A percentile compares a stretch with the other conserved stretches of the same genome.
Conservation (phyloP, 2,888 invertebrate genomes). For the Andrena dorsata region DNA sequence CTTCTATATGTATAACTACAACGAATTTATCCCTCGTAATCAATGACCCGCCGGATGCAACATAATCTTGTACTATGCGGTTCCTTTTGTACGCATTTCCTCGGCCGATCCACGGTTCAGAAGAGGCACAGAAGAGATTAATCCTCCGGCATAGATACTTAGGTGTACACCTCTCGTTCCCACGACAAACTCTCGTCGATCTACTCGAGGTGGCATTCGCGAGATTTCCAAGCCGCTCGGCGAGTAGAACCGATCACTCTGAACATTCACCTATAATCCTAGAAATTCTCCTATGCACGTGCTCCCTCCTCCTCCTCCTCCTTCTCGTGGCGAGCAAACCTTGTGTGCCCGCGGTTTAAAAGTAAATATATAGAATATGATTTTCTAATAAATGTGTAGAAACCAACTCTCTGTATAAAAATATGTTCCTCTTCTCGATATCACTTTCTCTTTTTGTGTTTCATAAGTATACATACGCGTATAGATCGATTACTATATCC, state of each 20-base stretch:
- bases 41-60: conserved; percentile 2
- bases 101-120: conserved; percentile 1
- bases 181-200: not conserved
- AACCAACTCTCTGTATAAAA: conserved; percentile 69
- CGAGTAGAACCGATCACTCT: conserved; percentile 6
- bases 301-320: not conserved
- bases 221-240: conserved; percentile 1
- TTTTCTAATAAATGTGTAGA: conserved; percentile 61
- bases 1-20: conserved; percentile 7
- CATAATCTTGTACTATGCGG: conserved; percentile 14
- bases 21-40: conserved; percentile 17
- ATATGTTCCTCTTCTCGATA: conserved; percentile 63
- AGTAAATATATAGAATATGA: conserved; percentile 67
- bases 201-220: not conserved
- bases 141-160: not conserved
- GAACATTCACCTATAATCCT: conserved; percentile 7
- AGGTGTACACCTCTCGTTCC: too few species aligned
- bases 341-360: conserved; percentile 38
- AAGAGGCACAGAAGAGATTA: not conserved
- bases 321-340: not conserved
- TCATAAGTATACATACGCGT: conserved; percentile 40
- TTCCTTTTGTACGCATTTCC: not conserved
- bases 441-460: conserved; percentile 41
- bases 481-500: conserved; percentile 34
- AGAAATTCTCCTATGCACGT: not conserved